phyloP scores from a whole-genome alignment of 2,113 vertebrate genomes.

The Gobio gobio region DNA sequence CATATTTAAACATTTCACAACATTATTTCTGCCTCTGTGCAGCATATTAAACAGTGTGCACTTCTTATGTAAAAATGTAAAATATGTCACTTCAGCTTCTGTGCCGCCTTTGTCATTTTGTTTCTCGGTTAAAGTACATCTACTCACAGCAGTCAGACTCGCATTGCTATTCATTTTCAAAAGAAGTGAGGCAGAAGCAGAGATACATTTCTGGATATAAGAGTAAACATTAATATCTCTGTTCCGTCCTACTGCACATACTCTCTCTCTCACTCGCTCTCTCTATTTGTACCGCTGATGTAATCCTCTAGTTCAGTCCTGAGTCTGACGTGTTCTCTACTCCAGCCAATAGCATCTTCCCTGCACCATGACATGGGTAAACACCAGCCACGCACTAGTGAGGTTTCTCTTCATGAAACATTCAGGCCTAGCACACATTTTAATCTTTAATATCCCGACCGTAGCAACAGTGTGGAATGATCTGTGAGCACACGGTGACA shows the following conservation, averaged over 20 bases:
- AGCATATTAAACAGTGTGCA: not conserved
- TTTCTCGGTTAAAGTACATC: not conserved
- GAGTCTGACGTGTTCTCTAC: slow-evolving; percentile 2
- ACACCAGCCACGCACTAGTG: slow-evolving; percentile 40
- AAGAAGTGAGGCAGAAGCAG: not conserved
- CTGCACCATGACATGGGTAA: slow-evolving; percentile 43
- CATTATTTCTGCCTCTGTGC: not conserved
- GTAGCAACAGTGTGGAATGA: slow-evolving; percentile 53
- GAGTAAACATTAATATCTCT: slow-evolving; percentile 13
- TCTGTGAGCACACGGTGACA: slow-evolving; percentile 9
- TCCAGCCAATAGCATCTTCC: slow-evolving; percentile 32
- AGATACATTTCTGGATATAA: not conserved
- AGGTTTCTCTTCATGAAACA: slow-evolving; percentile 54
- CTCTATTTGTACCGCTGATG: slow-evolving; percentile 28
- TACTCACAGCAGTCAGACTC: not conserved
- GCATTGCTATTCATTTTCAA: not conserved
- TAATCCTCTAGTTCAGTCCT: slow-evolving; percentile 30
- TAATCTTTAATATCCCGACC: slow-evolving; percentile 51
- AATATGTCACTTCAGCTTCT: not conserved
- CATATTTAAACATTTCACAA: slow-evolving; percentile 7
- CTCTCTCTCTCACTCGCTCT: not conserved
- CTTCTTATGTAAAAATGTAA: not conserved
- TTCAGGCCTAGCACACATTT: slow-evolving; percentile 57
- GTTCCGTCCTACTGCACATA: not conserved
- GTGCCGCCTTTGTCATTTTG: not conserved